phyloP scores from a whole-genome alignment of 1,140 invertebrate species.

The Ectropis grisescens region DNA sequence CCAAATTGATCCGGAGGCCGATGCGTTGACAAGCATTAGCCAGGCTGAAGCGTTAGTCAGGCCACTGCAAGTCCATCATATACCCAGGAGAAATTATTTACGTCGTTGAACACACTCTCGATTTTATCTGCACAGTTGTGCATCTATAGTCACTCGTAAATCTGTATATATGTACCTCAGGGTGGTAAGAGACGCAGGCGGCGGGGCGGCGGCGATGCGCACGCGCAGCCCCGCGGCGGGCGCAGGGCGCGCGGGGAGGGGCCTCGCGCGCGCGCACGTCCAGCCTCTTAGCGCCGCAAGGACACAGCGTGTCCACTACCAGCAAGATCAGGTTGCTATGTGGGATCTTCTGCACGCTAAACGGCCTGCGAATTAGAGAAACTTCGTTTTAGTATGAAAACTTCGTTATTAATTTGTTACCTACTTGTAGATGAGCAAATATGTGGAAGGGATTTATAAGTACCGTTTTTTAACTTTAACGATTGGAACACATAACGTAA shows the following conservation, averaged over 20 bases:
- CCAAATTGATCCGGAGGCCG: no score
- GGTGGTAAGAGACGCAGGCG: slow-evolving; percentile 90
- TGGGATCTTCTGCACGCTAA: slow-evolving; percentile 93
- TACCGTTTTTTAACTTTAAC: no score
- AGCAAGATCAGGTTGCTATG: slow-evolving; percentile 92
- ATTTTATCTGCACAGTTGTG: no score
- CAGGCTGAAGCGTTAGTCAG: no score
- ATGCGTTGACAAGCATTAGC: no score
- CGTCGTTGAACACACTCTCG: no score
- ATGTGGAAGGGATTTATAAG: no score
- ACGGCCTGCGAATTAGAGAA: slow-evolving; percentile 75
- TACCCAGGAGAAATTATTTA: no score
- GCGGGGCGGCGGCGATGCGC: slow-evolving; percentile 78
- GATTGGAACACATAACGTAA: no score
- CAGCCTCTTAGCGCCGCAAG: slow-evolving; percentile 87
- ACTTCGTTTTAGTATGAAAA: background rate
- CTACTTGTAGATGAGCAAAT: background rate
- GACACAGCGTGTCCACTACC: slow-evolving; percentile 91
- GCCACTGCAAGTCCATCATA: no score
- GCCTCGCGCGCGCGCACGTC: slow-evolving; percentile 85
- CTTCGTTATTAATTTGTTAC: background rate
- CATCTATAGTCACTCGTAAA: no score
- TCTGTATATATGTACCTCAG: slow-evolving; percentile 71
- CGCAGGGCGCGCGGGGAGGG: slow-evolving; percentile 64
- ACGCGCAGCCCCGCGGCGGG: slow-evolving; percentile 68